Conservation (phyloP, 2,888 invertebrate genomes). For the Ernsta delagoae region DNA sequence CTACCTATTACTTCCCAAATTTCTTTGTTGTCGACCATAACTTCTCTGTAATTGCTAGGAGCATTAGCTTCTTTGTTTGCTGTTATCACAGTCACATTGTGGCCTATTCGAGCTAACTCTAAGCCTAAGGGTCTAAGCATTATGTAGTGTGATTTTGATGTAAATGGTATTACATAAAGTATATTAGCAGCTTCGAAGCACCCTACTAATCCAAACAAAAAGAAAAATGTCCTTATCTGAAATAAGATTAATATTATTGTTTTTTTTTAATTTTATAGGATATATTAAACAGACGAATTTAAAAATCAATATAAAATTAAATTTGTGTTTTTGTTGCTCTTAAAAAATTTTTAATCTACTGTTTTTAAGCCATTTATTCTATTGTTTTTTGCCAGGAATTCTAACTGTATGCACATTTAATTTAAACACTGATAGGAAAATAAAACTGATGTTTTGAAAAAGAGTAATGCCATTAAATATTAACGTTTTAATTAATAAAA, state of each 20-base stretch:
- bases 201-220: conserved; percentile 2
- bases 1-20: conserved; percentile 72
- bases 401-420: too few species aligned
- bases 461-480: too few species aligned
- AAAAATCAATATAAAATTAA: too few species aligned
- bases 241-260: not conserved
- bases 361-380: too few species aligned
- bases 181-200: conserved; percentile 63
- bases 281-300: too few species aligned
- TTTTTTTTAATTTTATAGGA: too few species aligned
- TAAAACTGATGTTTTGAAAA: too few species aligned
- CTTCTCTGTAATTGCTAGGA: conserved; percentile 65
- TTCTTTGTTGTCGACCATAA: conserved; percentile 60
- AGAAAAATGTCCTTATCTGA: not conserved
- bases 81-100: conserved; percentile 78
- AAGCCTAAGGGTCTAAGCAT: conserved; percentile 71
- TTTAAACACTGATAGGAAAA: too few species aligned
- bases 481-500: too few species aligned
- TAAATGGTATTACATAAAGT: conserved; percentile 74
- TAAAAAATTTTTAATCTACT: too few species aligned
- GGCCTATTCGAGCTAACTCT: conserved; percentile 74
- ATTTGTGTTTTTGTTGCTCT: too few species aligned
- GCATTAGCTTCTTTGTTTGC: conserved; percentile 58
- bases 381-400: too few species aligned
- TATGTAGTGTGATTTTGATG: conserved; percentile 75